Evolutionary conservation across 2,113 vertebrate genomes (phyloP).

Genomic region (Mirounga angustirostris): DNA sequence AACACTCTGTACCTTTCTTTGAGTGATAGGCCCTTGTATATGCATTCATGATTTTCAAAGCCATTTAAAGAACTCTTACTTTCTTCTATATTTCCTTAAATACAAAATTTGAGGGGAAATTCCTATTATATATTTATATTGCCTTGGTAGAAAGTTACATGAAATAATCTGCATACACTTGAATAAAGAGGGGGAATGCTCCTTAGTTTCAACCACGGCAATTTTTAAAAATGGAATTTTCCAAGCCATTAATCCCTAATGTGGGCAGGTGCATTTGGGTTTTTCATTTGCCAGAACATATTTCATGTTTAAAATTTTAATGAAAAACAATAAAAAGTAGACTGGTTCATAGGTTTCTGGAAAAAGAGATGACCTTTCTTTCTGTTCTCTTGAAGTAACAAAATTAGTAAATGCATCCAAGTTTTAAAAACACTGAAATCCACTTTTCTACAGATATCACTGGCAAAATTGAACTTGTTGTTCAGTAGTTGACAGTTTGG

Average conservation of each 20-base stretch:
- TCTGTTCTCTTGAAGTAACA: not conserved
- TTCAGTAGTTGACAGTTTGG: not conserved
- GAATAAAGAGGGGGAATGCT: not conserved
- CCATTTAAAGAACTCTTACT: not conserved
- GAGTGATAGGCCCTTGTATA: not conserved
- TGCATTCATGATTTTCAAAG: not conserved
- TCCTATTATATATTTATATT: not conserved
- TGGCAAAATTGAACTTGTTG: conserved; percentile 17
- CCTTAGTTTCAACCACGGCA: conserved; percentile 13
- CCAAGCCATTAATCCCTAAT: not conserved
- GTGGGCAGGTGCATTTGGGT: not conserved
- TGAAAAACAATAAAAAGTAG: conserved; percentile 60
- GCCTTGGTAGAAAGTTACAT: not conserved
- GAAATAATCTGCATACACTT: not conserved
- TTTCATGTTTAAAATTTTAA: conserved; percentile 69
- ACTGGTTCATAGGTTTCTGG: conserved; percentile 42
- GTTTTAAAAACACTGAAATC: not conserved
- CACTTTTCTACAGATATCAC: not conserved
- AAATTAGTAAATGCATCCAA: conserved; percentile 8
- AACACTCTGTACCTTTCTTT: not conserved
- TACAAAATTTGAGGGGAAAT: not conserved
- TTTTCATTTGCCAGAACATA: conserved; percentile 39
- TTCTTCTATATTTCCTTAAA: conserved; percentile 48
- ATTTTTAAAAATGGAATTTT: conserved; percentile 58
- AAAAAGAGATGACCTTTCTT: conserved; percentile 26